Evolutionary conservation across 2,888 invertebrate genomes (phyloP).

Genomic region (Doris montereyensis): DNA sequence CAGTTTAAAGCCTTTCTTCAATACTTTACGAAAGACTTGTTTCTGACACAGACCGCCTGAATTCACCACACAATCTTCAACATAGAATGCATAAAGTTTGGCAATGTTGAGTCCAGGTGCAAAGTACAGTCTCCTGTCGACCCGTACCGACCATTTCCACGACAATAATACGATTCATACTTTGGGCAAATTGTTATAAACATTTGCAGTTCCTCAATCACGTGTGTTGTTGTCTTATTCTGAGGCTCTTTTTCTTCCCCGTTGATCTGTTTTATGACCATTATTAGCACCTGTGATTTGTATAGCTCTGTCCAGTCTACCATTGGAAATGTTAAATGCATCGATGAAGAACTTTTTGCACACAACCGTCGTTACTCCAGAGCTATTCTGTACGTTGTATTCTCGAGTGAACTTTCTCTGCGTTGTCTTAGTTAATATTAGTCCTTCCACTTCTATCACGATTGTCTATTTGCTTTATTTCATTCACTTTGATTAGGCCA

Average conservation of each 20-base stretch:
- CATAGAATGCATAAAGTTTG: neutral
- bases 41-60: neutral
- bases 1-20: neutral
- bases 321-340: slow-evolving; percentile 13
- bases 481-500: neutral
- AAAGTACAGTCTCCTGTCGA: neutral
- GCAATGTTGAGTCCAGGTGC: neutral
- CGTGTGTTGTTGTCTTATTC: neutral
- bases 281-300: neutral
- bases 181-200: neutral
- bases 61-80: neutral
- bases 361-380: neutral
- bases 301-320: neutral
- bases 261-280: neutral
- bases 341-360: neutral
- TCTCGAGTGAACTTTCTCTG: neutral
- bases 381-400: neutral
- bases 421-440: neutral
- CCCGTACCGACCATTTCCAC: neutral
- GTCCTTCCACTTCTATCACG: slow-evolving; percentile 18
- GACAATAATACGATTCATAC: slow-evolving; percentile 16
- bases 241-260: slow-evolving; percentile 5
- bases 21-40: neutral
- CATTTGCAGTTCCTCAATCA: neutral
- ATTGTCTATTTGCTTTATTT: neutral